Evolutionary conservation across 2,797 vertebrate species (phyloP).

Genomic region (Mormyrops boulengeri): DNA sequence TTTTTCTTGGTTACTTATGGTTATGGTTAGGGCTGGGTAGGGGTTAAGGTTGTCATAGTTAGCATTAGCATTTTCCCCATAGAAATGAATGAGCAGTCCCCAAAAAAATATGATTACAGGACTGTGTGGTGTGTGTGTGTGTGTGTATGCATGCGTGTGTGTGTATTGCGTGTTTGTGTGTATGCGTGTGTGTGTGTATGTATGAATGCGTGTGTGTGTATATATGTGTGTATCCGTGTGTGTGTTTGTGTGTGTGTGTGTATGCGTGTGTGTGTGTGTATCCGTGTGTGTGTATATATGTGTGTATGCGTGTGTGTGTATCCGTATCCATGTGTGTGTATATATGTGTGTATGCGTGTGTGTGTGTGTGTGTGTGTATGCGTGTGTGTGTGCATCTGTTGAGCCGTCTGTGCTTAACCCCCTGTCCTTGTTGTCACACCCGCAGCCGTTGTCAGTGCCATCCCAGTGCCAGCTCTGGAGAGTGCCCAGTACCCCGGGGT

Average conservation of each 20-base stretch:
- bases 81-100: neutral
- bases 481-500: conserved; percentile 86
- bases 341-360: neutral
- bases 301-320: no score
- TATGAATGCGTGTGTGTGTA: no score
- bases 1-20: neutral
- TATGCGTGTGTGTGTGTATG: neutral
- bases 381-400: neutral
- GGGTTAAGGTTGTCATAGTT: neutral
- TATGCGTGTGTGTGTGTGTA: no score
- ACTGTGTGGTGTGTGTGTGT: no score
- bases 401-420: neutral
- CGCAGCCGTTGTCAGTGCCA: conserved; percentile 86
- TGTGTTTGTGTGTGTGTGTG: no score
- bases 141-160: neutral
- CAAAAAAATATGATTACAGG: no score
- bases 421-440: neutral
- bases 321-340: no score
- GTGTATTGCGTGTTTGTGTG: neutral
- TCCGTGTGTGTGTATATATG: no score
- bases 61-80: neutral
- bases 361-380: neutral
- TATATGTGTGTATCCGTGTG: no score
- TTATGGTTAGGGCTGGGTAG: neutral
- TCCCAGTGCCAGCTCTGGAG: conserved; percentile 83